Conservation (phyloP, 2,888 invertebrate species). For the Hypselothyrea guttata region DNA sequence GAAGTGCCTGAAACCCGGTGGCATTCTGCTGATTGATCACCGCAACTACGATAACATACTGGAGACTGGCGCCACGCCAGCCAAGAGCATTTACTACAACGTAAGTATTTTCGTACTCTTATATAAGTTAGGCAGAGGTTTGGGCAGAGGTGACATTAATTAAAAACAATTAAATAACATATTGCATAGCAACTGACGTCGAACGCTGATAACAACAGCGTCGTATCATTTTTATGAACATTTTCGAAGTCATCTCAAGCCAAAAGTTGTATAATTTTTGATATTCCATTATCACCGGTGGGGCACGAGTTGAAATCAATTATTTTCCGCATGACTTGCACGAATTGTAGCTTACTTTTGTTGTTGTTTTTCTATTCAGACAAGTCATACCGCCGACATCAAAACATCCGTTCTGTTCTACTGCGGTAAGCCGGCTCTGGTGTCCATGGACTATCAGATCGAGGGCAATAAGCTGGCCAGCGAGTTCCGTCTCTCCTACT, state of each 20-base stretch:
- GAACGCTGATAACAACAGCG: slow-evolving; percentile 37
- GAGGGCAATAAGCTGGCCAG: slow-evolving; percentile 85
- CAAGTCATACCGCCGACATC: slow-evolving; percentile 90
- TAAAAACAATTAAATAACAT: slow-evolving; percentile 56
- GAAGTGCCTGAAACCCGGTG: slow-evolving; percentile 92
- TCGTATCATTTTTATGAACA: too few relatives aligned
- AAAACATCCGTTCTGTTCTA: slow-evolving; percentile 92
- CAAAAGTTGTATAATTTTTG: neutral
- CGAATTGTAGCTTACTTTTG: too few relatives aligned
- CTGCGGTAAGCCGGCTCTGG: slow-evolving; percentile 88
- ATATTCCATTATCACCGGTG: slow-evolving; percentile 9
- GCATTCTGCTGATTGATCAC: slow-evolving; percentile 92
- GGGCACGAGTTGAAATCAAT: slow-evolving; percentile 24
- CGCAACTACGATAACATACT: slow-evolving; percentile 94
- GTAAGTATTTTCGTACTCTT: too few relatives aligned
- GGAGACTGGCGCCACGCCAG: slow-evolving; percentile 88
- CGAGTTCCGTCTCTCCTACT: slow-evolving; percentile 93
- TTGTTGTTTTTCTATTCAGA: slow-evolving; percentile 83
- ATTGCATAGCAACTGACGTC: slow-evolving; percentile 16
- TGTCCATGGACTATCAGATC: slow-evolving; percentile 92
- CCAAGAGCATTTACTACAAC: slow-evolving; percentile 94
- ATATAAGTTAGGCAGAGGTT: too few relatives aligned
- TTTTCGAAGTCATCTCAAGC: neutral
- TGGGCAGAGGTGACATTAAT: slow-evolving; percentile 14
- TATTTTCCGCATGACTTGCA: slow-evolving; percentile 46